Conservation (phyloP, 2,113 vertebrate genomes). For the Opisthocomus hoazin region DNA sequence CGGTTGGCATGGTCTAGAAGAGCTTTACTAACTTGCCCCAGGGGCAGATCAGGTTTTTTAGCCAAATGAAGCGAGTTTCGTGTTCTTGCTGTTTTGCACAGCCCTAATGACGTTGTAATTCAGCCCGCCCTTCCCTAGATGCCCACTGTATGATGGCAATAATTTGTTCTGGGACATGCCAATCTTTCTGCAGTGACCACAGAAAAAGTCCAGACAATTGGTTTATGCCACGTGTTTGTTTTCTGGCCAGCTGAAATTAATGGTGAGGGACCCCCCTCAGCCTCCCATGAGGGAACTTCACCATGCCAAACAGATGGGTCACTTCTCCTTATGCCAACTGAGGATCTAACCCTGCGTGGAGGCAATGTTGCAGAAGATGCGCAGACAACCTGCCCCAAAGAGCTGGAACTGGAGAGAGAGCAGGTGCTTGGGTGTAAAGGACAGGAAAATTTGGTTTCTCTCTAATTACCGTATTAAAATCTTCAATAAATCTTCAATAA, state of each 20-base stretch:
- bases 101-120: not conserved
- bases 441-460: not conserved
- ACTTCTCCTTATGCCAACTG: fast-evolving
- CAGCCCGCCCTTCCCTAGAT: not conserved
- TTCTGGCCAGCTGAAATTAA: not conserved
- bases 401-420: not conserved
- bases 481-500: not conserved
- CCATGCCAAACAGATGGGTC: not conserved
- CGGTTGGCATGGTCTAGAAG: constrained; percentile 24
- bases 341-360: not conserved
- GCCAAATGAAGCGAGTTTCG: not conserved
- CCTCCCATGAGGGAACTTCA: not conserved
- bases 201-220: not conserved
- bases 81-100: not conserved
- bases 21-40: constrained; percentile 16
- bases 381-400: not conserved
- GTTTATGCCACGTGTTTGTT: not conserved
- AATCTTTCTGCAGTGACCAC: not conserved
- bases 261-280: not conserved
- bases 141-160: not conserved
- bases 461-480: not conserved
- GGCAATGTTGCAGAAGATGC: not conserved
- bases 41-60: not conserved
- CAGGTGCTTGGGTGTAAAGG: not conserved
- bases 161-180: not conserved